Evolutionary conservation across 2,888 invertebrate species (phyloP), one percentile per base, ranked within the genome.

Genomic region (Volucella inflata): DNA sequence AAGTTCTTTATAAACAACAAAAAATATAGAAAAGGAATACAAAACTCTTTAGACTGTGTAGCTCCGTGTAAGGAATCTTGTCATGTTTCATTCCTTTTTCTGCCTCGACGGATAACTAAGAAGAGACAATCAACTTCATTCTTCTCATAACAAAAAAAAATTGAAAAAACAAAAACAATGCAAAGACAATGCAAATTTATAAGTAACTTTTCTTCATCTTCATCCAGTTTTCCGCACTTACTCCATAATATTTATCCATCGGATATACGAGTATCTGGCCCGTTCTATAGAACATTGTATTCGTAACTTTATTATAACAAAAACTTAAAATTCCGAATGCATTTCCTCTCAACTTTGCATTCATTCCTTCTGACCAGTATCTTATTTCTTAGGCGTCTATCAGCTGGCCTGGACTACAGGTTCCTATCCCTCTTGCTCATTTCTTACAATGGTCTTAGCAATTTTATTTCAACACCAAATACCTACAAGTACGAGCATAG

Each of bases 81-180:
- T 14, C 16, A 50, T 10, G 10, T 9, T 16, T 62, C 14, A 30
- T 30, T 30, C 30, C 30, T 30, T 30, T 30, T 17, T 0, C 17
- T 12, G 12, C n/a, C 38, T 50, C 38, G 14, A 38, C 12, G 36
- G 50, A 48, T 42, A 51, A 51, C 36, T 42, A 51, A 44, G 40
- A 76, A 36, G 17, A 67, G 67, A 76, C 67, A 53, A 68, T 71
- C 16, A 78, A 78, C 64, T 71, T 57, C 55, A 57, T 70, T 78
- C 21, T 42, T 57, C 14, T n/a, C n/a, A 42, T 62, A 44, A 30
- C 11, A 51, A 17, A 40, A 67, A n/a, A 21, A 68, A 53, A 14
- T 21, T 10, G 21, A 67, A 14, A 21, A 10, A 40, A 42, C 16
- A 30, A 53, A 9, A 53, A 59, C 48, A 65, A 65, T 50, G 16